phyloP scores from a whole-genome alignment of 2,888 invertebrate genomes.

The Macrophya annulata region DNA sequence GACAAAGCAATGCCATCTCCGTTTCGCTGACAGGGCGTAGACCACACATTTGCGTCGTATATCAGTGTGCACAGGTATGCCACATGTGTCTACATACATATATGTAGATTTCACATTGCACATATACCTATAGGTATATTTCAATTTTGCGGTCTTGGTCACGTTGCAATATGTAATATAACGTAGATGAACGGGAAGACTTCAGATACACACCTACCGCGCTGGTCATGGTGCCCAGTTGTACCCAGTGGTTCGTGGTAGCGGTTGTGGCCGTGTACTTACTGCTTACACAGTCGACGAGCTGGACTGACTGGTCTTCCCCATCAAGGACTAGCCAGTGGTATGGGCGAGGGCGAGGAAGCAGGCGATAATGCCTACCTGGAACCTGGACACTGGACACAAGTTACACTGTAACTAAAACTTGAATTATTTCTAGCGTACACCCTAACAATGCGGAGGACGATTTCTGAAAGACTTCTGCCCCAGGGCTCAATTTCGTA shows the following conservation, averaged over 20 bases:
- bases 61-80: background rate
- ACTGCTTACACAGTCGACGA: slow-evolving; percentile 37
- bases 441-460: background rate
- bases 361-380: slow-evolving; percentile 20
- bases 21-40: slow-evolving; percentile 32
- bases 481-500: background rate
- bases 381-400: slow-evolving; percentile 59
- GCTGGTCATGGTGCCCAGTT: slow-evolving; percentile 18
- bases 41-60: slow-evolving; percentile 14
- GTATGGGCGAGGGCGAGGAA: slow-evolving; percentile 61
- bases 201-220: slow-evolving; percentile 45
- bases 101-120: background rate
- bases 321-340: slow-evolving; percentile 67
- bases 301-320: slow-evolving; percentile 75
- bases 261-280: slow-evolving; percentile 12
- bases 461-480: background rate
- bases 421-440: slow-evolving; percentile 73
- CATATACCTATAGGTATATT: slow-evolving; percentile 10
- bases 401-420: slow-evolving; percentile 73
- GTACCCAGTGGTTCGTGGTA: slow-evolving; percentile 43
- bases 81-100: background rate
- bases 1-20: slow-evolving; percentile 36
- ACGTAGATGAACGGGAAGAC: slow-evolving; percentile 39
- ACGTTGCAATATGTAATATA: slow-evolving; percentile 48
- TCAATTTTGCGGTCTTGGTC: slow-evolving; percentile 51